Evolutionary conservation across 2,888 invertebrate species (phyloP).

Genomic region (Rhingia rostrata): DNA sequence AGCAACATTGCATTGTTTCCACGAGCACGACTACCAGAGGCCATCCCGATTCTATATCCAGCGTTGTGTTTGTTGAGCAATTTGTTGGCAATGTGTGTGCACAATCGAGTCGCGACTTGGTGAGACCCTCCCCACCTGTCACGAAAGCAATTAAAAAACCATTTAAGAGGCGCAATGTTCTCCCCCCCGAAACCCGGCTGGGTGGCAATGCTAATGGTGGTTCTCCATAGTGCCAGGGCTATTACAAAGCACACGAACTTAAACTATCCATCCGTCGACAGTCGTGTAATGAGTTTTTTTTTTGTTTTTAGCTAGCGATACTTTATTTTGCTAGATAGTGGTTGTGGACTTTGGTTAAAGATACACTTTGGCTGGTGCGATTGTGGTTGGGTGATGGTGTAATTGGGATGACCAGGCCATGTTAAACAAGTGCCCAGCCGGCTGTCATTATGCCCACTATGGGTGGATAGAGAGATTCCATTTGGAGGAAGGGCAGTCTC

Average conservation of each 20-base stretch:
- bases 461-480: slow-evolving; percentile 4
- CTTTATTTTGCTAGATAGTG: neutral
- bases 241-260: slow-evolving; percentile 37
- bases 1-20: slow-evolving; percentile 39
- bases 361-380: neutral
- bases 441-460: slow-evolving; percentile 33
- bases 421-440: slow-evolving; percentile 25
- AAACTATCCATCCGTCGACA: slow-evolving; percentile 14
- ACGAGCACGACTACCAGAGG: neutral
- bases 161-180: slow-evolving; percentile 48
- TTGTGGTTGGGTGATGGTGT: slow-evolving; percentile 12
- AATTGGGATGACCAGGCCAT: neutral
- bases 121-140: slow-evolving; percentile 46
- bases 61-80: slow-evolving; percentile 46
- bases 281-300: slow-evolving; percentile 44
- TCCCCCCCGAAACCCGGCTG: slow-evolving; percentile 37
- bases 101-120: slow-evolving; percentile 10
- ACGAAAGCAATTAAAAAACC: slow-evolving; percentile 70
- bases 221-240: slow-evolving; percentile 2
- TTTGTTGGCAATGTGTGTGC: slow-evolving; percentile 49
- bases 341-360: too few species aligned
- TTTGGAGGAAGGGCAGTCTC: slow-evolving; percentile 1
- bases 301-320: neutral
- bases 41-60: slow-evolving; percentile 16
- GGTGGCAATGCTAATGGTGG: slow-evolving; percentile 31